These are phyloP conservation scores for Malacosoma neustria DNA, from an alignment of 2,888 invertebrate genomes.

Conservation along the genomic window DNA sequence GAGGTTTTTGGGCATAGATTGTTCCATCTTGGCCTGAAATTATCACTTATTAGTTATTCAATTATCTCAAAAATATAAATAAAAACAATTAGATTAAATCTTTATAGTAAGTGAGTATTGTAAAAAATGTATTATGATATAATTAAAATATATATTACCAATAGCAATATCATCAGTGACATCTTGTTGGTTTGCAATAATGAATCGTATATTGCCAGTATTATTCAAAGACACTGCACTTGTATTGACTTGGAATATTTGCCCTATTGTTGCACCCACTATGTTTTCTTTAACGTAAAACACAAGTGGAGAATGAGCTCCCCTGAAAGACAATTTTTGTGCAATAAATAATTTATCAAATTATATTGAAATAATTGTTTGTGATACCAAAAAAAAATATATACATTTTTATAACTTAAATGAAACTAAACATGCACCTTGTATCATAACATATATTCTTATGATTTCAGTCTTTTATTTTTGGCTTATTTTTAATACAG, in stretches of 20 bases:
- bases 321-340: slow-evolving; percentile 56
- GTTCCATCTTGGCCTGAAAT: slow-evolving; percentile 79
- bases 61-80: neutral
- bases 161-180: slow-evolving; percentile 86
- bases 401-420: too few relatives aligned
- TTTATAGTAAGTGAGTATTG: too few relatives aligned
- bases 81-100: slow-evolving; percentile 1
- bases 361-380: slow-evolving; percentile 6
- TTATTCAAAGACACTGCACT: slow-evolving; percentile 37
- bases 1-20: slow-evolving; percentile 82
- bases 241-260: slow-evolving; percentile 76
- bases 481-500: too few relatives aligned
- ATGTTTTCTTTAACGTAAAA: slow-evolving; percentile 86
- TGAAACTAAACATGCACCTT: too few relatives aligned
- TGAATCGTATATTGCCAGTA: slow-evolving; percentile 77
- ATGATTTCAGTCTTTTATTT: too few relatives aligned
- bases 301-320: slow-evolving; percentile 80
- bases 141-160: slow-evolving; percentile 46
- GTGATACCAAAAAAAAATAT: slow-evolving; percentile 5
- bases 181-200: slow-evolving; percentile 89
- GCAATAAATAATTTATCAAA: slow-evolving; percentile 9
- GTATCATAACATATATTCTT: too few relatives aligned
- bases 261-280: slow-evolving; percentile 82
- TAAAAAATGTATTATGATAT: too few relatives aligned
- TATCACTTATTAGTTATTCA: slow-evolving; percentile 3